Conservation (phyloP, 2,113 vertebrate genomes). For the Empidonax alnorum region DNA sequence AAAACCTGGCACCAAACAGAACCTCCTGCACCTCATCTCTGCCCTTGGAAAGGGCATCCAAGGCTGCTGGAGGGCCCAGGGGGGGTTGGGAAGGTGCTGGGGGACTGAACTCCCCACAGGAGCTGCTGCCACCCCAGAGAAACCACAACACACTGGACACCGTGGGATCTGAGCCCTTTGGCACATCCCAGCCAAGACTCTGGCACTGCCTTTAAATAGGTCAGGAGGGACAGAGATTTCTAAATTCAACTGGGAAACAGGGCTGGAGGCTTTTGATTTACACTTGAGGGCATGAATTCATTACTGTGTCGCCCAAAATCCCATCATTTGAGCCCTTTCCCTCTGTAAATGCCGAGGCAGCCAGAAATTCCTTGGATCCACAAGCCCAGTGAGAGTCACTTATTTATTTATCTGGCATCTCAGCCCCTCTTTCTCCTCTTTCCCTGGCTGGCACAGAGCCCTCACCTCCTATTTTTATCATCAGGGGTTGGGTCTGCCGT, state of each 20-base stretch:
- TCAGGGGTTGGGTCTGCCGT: not conserved
- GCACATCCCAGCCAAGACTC: not conserved
- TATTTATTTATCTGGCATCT: not conserved
- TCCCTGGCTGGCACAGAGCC: not conserved
- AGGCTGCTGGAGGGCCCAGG: not conserved
- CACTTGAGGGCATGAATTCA: not conserved
- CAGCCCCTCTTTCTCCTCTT: not conserved
- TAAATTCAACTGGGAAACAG: rapidly evolving
- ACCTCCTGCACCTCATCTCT: not conserved
- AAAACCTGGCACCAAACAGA: not conserved
- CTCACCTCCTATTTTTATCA: not conserved
- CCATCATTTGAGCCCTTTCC: not conserved
- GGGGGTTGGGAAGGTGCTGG: rapidly evolving
- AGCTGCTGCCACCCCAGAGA: not conserved
- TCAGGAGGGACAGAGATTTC: not conserved
- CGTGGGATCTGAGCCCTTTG: not conserved
- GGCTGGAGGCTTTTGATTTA: not conserved
- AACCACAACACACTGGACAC: not conserved
- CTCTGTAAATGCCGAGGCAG: not conserved
- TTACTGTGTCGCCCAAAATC: rapidly evolving
- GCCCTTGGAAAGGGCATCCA: not conserved
- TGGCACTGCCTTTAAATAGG: not conserved
- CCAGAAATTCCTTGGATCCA: not conserved
- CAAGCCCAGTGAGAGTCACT: not conserved
- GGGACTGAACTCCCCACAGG: not conserved